Evolutionary conservation across 2,797 vertebrate species (phyloP).

Genomic region (Microctenopoma lineatum): DNA sequence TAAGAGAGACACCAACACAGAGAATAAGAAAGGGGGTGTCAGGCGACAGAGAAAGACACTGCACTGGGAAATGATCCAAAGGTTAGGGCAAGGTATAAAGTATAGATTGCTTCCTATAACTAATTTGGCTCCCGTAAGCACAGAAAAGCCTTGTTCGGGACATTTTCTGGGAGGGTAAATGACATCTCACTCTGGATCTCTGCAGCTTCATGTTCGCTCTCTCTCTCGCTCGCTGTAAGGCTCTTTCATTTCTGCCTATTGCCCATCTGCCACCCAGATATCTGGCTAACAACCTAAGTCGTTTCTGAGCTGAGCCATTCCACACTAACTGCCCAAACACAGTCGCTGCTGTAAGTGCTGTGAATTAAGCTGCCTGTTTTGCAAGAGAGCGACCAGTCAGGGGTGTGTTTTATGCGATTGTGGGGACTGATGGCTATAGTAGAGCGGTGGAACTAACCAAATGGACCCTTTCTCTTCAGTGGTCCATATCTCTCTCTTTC

Average conservation of each 20-base stretch:
- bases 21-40: slow-evolving; percentile 24
- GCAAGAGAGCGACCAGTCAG: slow-evolving; percentile 55
- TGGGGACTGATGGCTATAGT: slow-evolving; percentile 60
- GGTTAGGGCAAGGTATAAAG: slow-evolving; percentile 49
- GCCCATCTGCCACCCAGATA: slow-evolving; percentile 66
- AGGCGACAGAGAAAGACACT: slow-evolving; percentile 25
- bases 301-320: slow-evolving; percentile 47
- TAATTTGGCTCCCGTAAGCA: slow-evolving; percentile 57
- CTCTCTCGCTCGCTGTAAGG: slow-evolving; percentile 47
- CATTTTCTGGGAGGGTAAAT: slow-evolving; percentile 54
- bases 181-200: slow-evolving; percentile 45
- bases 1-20: slow-evolving; percentile 30
- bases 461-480: slow-evolving; percentile 62
- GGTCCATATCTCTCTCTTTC: slow-evolving; percentile 58
- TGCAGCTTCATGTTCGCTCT: slow-evolving; percentile 18
- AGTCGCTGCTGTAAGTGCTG: slow-evolving; percentile 40
- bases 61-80: slow-evolving; percentile 45
- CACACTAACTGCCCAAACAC: slow-evolving; percentile 50
- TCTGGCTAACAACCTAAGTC: slow-evolving; percentile 41
- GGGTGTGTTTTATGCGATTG: slow-evolving; percentile 70
- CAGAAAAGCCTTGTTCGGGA: slow-evolving; percentile 44
- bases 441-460: slow-evolving; percentile 65
- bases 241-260: slow-evolving; percentile 42
- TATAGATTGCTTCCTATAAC: slow-evolving; percentile 41
- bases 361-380: slow-evolving; percentile 66